Evolutionary conservation across 2,888 invertebrate species (phyloP).

Genomic region (Tenthredo distinguenda): DNA sequence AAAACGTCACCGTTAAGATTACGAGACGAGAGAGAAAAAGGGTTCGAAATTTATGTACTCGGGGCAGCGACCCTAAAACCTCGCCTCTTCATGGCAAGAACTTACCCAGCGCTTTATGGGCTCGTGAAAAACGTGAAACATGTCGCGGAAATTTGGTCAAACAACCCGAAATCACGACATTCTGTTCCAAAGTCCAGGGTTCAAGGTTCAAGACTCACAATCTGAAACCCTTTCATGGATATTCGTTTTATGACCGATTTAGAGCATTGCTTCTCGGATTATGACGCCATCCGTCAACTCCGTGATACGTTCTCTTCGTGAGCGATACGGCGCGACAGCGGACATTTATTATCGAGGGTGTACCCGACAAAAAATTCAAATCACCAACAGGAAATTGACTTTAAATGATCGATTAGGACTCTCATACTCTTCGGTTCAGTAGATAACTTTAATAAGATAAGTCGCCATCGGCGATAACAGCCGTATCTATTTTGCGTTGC

Average conservation of each 20-base stretch:
- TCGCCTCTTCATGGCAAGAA: background rate
- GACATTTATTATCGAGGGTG: constrained; percentile 20
- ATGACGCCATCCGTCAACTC: background rate
- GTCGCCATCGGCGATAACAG: background rate
- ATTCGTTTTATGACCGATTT: background rate
- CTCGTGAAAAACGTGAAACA: background rate
- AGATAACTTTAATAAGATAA: constrained; percentile 20
- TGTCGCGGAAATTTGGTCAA: background rate
- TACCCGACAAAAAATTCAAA: constrained; percentile 3
- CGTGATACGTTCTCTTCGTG: background rate
- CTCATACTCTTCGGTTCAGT: background rate
- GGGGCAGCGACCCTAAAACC: constrained; percentile 16
- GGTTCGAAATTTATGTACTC: constrained; percentile 20
- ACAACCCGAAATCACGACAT: background rate
- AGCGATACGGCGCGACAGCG: background rate
- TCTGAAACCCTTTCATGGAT: background rate
- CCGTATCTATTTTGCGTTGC: constrained; percentile 12
- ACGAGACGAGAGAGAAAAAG: constrained; percentile 1
- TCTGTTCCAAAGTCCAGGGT: background rate
- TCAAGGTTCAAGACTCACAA: background rate
- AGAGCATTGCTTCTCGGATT: background rate
- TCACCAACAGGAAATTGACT: constrained; percentile 9
- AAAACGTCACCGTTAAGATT: constrained; percentile 24
- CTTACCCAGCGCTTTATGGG: background rate
- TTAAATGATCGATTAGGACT: constrained; percentile 26